A percentile compares a stretch with the other conserved stretches of the same genome.
Evolutionary conservation across 2,888 invertebrate genomes (phyloP).

Genomic region (Fabriciana adippe): DNA sequence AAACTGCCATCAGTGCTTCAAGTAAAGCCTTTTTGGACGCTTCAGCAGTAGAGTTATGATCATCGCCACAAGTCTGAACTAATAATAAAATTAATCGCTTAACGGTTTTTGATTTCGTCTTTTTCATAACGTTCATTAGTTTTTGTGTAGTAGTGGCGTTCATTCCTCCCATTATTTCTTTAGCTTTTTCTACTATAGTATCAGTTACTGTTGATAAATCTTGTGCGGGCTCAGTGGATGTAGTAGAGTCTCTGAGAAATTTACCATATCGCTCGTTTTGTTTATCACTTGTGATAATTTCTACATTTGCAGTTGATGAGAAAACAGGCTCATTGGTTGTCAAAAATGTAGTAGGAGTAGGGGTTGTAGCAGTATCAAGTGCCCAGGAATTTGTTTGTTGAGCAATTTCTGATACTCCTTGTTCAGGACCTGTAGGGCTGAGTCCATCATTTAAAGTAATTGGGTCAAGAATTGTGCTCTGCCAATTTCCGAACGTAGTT

Average conservation of each 20-base stretch:
- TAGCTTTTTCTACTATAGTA: constrained; percentile 86
- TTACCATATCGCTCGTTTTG: constrained; percentile 64
- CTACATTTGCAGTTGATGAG: constrained; percentile 59
- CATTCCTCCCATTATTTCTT: constrained; percentile 88
- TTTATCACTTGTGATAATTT: constrained; percentile 53
- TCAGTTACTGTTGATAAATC: constrained; percentile 84
- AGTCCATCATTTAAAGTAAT: constrained; percentile 87
- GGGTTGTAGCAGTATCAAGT: constrained; percentile 57
- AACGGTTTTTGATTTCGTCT: constrained; percentile 89
- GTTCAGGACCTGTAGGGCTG: constrained; percentile 63
- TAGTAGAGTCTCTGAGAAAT: constrained; percentile 57
- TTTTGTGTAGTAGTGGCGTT: constrained; percentile 89
- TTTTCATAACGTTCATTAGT: constrained; percentile 90
- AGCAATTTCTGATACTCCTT: constrained; percentile 49
- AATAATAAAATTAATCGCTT: constrained; percentile 87
- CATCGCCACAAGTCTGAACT: constrained; percentile 89
- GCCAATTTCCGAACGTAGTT: constrained; percentile 81
- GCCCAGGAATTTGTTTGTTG: constrained; percentile 58
- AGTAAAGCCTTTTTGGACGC: constrained; percentile 86
- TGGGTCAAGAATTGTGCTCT: constrained; percentile 86
- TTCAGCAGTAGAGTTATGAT: constrained; percentile 86
- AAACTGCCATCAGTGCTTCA: constrained; percentile 86
- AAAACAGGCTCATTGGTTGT: constrained; percentile 59
- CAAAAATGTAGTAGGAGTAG: constrained; percentile 49
- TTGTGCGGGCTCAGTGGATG: constrained; percentile 80